Evolutionary conservation across 2,888 invertebrate genomes (phyloP), one percentile per base, ranked within the genome.

Genomic region (Drosophila mimetica): DNA sequence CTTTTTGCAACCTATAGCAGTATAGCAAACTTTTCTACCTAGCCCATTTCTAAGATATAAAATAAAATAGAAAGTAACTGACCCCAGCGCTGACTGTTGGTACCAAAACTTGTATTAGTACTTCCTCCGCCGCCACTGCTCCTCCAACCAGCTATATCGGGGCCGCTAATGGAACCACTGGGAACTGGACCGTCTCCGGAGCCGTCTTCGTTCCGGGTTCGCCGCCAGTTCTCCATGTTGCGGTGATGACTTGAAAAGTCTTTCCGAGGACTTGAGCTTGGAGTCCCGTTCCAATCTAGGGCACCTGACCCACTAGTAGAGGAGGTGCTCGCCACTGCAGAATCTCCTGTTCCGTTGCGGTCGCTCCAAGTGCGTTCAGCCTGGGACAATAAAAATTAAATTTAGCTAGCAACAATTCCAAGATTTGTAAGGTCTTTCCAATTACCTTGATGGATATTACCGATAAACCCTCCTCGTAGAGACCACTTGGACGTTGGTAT

Each of bases 171-270:
- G 18, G 41, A 41, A 7, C 61, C 67, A 48, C 58, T 14, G 4
- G 64, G 16, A 4, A 66, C 57, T 9, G 80, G 60, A 0, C 81
- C 84, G 54, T 89, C 88, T 1, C 83, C 79, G 7, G 85, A 77
- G 1, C 85, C 84, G 55, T 92, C 92, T 50, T 91, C 91, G 47
- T 85, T 82, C 0, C 91, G 87, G 63, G 78, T 89, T 48, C 91
- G 74, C 7, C 92, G 86, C 91, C 92, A 92, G 66, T 91, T 92
- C 54, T 92, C 92, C 75, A 90, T 75, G 71, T 90, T 90, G 1
- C 89, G 85, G 18, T 89, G 78, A 63, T 90, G 90, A 48, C 73
- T 84, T 16, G 80, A 79, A 63, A 89, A 91, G 57, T 92, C 92
- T 66, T 91, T 91, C 1, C 92, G 84, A 2, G 91, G 91, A 78